Evolutionary conservation across 2,113 vertebrate genomes (phyloP).

Genomic region (Pterocles orientalis): DNA sequence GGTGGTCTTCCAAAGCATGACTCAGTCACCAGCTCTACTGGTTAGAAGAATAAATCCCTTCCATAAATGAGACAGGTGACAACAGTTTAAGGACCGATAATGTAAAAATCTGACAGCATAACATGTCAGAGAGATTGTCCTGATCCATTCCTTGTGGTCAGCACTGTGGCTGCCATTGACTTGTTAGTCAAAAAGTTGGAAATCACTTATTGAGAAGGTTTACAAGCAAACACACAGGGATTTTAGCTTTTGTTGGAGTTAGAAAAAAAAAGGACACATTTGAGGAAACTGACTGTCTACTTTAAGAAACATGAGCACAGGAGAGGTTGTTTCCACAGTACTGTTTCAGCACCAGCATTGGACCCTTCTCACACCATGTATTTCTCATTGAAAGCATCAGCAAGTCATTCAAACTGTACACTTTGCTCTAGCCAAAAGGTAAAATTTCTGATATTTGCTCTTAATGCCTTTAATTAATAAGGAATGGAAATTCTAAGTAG

Average conservation of each 20-base stretch:
- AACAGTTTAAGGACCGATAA: not conserved
- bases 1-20: not conserved
- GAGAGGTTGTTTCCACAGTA: not conserved
- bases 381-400: not conserved
- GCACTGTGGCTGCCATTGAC: not conserved
- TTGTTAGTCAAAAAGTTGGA: not conserved
- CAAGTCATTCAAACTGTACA: not conserved
- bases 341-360: not conserved
- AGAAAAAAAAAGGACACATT: not conserved
- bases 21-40: fast-evolving
- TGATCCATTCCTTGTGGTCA: not conserved
- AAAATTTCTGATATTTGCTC: not conserved
- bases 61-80: not conserved
- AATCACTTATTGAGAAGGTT: not conserved
- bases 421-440: not conserved
- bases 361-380: not conserved
- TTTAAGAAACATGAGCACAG: not conserved
- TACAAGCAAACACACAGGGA: not conserved
- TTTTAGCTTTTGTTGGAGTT: not conserved
- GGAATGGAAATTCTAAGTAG: not conserved
- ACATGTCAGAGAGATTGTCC: not conserved
- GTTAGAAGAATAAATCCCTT: not conserved
- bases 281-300: not conserved
- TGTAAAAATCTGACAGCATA: not conserved
- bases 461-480: not conserved